phyloP scores from a whole-genome alignment of 2,888 invertebrate species.

The Serrognathus titanus region DNA sequence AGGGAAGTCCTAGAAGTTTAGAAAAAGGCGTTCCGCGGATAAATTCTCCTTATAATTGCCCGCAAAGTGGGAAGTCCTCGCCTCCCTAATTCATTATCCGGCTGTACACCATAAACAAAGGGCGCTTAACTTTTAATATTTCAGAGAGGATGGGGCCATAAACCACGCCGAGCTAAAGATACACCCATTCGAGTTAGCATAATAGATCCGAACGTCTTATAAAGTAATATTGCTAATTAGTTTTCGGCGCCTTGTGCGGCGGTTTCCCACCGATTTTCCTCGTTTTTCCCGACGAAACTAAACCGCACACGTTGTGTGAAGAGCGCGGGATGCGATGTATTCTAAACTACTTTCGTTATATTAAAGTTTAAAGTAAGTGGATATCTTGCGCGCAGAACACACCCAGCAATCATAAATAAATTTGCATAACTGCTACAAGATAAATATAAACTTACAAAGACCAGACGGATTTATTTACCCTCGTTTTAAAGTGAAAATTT shows the following conservation, averaged over 20 bases:
- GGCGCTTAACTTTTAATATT: conserved; percentile 24
- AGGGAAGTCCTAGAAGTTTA: conserved; percentile 24
- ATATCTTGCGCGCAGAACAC: no score
- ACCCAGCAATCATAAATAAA: no score
- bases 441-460: no score
- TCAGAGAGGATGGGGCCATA: conserved; percentile 3
- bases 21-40: conserved; percentile 29
- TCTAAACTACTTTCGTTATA: conserved; percentile 16
- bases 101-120: conserved; percentile 23
- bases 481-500: no score
- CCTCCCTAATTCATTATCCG: conserved; percentile 25
- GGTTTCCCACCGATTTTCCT: not conserved
- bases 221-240: conserved; percentile 6
- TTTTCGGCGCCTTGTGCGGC: not conserved
- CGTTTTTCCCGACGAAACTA: not conserved
- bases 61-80: conserved; percentile 25
- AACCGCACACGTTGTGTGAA: not conserved
- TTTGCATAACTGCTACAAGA: no score
- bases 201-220: conserved; percentile 1
- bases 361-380: conserved; percentile 8
- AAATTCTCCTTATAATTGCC: conserved; percentile 34
- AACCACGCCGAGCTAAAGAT: not conserved
- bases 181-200: not conserved
- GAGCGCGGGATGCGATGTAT: conserved; percentile 1
- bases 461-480: no score